Evolutionary conservation across 2,113 vertebrate species (phyloP).

Genomic region (Corydoras maculifer): DNA sequence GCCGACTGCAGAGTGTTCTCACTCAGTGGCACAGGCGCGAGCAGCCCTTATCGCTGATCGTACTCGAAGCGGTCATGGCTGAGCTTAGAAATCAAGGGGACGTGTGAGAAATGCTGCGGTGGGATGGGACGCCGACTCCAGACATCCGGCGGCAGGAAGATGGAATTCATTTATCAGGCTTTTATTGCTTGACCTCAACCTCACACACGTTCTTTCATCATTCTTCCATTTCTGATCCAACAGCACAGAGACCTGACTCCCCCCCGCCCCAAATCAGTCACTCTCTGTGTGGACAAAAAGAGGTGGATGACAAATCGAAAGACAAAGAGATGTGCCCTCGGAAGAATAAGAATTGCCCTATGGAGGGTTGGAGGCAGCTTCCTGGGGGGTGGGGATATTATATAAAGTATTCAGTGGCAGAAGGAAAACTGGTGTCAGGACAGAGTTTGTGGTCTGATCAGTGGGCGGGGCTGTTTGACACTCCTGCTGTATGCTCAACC

Average conservation of each 20-base stretch:
- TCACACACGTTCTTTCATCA: constrained; percentile 24
- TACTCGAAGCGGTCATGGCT: constrained; percentile 48
- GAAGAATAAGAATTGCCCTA: background rate
- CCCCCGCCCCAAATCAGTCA: constrained; percentile 15
- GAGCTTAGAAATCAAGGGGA: constrained; percentile 55
- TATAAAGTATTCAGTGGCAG: background rate
- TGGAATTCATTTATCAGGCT: constrained; percentile 64
- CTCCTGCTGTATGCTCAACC: background rate
- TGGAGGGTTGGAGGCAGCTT: constrained; percentile 4
- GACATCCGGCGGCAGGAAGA: constrained; percentile 59
- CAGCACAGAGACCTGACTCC: constrained; percentile 18
- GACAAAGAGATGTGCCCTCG: constrained; percentile 1
- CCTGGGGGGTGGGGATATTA: no score
- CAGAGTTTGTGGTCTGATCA: constrained; percentile 1
- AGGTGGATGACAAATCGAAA: constrained; percentile 9
- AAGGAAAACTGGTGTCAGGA: constrained; percentile 6
- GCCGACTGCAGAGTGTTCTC: constrained; percentile 35
- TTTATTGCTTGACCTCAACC: constrained; percentile 58
- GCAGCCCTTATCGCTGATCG: constrained; percentile 49
- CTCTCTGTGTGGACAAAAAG: constrained; percentile 35
- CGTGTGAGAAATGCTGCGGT: constrained; percentile 41
- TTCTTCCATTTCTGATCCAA: constrained; percentile 51
- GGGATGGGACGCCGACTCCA: constrained; percentile 46
- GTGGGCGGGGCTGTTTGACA: background rate
- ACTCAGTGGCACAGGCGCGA: constrained; percentile 39